These are phyloP conservation scores for Nasonia vitripennis DNA, from an alignment of 1,140 invertebrate genomes.

Conservation along the genomic window DNA sequence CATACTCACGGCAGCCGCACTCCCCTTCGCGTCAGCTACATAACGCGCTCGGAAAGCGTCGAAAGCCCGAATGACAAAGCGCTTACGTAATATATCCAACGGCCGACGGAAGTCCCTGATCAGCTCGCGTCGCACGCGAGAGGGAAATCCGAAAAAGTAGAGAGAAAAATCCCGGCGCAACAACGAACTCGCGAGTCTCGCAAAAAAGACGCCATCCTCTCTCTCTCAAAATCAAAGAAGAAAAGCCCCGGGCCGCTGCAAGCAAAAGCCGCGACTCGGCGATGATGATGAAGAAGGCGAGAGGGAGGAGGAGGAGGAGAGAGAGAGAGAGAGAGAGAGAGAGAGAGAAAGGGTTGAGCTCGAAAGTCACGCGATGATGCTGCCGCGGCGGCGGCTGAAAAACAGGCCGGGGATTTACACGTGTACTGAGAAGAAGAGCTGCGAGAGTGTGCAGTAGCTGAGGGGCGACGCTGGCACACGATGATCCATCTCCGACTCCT, in stretches of 20 bases:
- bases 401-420: conserved; percentile 42
- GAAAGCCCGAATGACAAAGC: conserved; percentile 2
- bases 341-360: conserved; percentile 21
- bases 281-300: conserved; percentile 18
- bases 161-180: background rate
- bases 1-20: background rate
- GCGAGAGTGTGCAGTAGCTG: conserved; percentile 7
- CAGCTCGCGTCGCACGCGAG: background rate
- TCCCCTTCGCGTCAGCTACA: no score
- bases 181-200: background rate
- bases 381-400: conserved; percentile 11
- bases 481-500: conserved; percentile 12
- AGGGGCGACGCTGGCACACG: background rate
- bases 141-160: conserved; percentile 2
- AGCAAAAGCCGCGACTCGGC: background rate
- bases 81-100: background rate
- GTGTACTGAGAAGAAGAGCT: conserved; percentile 19
- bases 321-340: background rate
- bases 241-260: background rate
- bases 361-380: conserved; percentile 48
- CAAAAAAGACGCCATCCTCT: background rate
- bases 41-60: background rate
- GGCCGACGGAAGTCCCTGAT: background rate
- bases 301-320: background rate
- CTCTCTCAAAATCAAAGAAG: background rate